Conservation (phyloP, 2,888 invertebrate genomes). For the Troides oblongomaculatus region DNA sequence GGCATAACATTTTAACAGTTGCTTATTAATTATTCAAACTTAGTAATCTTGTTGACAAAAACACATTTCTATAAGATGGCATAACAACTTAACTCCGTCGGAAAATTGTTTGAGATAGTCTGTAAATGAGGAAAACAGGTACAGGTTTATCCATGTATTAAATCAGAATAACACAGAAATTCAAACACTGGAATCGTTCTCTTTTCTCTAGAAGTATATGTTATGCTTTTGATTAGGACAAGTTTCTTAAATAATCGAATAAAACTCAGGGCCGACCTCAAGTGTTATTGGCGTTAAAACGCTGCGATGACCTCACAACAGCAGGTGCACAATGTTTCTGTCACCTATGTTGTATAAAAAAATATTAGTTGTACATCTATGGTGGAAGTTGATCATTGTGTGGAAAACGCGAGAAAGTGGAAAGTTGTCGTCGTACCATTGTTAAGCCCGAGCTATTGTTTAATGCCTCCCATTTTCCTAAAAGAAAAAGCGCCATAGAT, state of each 20-base stretch:
- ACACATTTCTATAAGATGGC: background rate
- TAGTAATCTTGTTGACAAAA: slow-evolving; percentile 1
- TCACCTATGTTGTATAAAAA: background rate
- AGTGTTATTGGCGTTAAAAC: too few relatives aligned
- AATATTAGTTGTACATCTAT: background rate
- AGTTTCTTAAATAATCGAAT: too few relatives aligned
- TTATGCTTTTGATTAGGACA: too few relatives aligned
- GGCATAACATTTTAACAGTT: background rate
- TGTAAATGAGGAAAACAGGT: background rate
- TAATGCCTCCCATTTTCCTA: background rate
- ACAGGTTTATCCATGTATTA: too few relatives aligned
- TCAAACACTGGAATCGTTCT: too few relatives aligned
- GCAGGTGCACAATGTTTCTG: too few relatives aligned
- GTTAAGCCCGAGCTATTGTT: slow-evolving; percentile 9
- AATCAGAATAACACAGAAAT: too few relatives aligned
- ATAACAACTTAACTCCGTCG: background rate
- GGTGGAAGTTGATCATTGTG: slow-evolving; percentile 5
- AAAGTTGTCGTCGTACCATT: slow-evolving; percentile 29
- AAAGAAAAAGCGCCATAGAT: background rate
- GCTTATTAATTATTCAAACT: slow-evolving; percentile 15
- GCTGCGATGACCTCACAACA: too few relatives aligned
- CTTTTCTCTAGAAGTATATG: too few relatives aligned
- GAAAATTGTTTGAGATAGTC: background rate
- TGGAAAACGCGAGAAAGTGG: slow-evolving; percentile 34
- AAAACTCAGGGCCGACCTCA: too few relatives aligned